Percentiles rank a stretch among this genome's conserved stretches.
Conservation (phyloP, 2,888 invertebrate species). For the Gisinianus flammeolus region DNA sequence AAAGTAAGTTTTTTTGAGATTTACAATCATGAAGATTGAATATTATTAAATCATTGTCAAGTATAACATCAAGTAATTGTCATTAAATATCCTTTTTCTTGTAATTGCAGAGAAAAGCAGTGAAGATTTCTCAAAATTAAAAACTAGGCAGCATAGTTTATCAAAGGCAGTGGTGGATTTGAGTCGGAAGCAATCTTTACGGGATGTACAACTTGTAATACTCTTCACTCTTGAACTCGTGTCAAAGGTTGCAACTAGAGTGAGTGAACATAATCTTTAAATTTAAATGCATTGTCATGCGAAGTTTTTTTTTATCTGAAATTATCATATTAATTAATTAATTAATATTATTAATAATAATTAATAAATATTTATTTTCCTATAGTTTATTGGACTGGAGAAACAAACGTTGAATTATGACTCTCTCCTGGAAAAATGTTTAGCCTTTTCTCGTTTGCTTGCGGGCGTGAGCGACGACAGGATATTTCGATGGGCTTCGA, state of each 20-base stretch:
- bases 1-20: constrained; percentile 58
- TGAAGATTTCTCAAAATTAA: constrained; percentile 43
- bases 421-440: constrained; percentile 49
- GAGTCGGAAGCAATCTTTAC: constrained; percentile 49
- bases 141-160: constrained; percentile 42
- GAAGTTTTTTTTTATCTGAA: background rate
- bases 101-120: constrained; percentile 42
- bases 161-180: constrained; percentile 56
- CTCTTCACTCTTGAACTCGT: constrained; percentile 53
- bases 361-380: too few species aligned
- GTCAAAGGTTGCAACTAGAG: constrained; percentile 50
- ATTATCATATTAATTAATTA: background rate
- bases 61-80: background rate
- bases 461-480: constrained; percentile 50
- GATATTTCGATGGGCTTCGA: constrained; percentile 51
- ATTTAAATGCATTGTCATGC: background rate
- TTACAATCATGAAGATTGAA: background rate
- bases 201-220: constrained; percentile 55
- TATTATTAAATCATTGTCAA: background rate
- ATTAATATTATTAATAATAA: too few species aligned
- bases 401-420: constrained; percentile 47
- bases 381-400: constrained; percentile 48
- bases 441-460: constrained; percentile 49
- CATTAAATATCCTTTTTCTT: background rate
- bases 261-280: constrained; percentile 39